Evolutionary conservation across 2,113 vertebrate genomes (phyloP).

Genomic region (Leptodactylus fuscus): DNA sequence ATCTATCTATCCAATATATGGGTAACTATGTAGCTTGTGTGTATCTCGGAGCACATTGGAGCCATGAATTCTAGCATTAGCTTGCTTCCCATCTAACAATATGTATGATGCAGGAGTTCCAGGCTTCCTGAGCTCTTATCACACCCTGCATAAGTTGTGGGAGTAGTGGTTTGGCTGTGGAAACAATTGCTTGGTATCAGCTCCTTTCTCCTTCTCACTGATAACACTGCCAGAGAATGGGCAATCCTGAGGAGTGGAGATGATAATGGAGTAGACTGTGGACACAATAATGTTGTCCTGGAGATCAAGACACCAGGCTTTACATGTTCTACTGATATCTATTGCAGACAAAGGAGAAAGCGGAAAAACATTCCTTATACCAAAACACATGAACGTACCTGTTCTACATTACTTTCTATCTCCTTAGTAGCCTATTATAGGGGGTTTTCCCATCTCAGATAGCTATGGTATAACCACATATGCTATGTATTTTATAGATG

Average conservation of each 20-base stretch:
- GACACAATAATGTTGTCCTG: slow-evolving; percentile 8
- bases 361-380: slow-evolving; percentile 13
- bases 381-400: neutral
- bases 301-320: slow-evolving; percentile 6
- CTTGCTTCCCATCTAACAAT: neutral
- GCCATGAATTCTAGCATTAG: neutral
- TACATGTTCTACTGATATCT: slow-evolving; percentile 15
- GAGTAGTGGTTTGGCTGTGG: slow-evolving; percentile 29
- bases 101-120: neutral
- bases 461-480: too few relatives aligned
- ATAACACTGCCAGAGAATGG: slow-evolving; percentile 40
- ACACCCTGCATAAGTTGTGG: slow-evolving; percentile 34
- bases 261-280: slow-evolving; percentile 45
- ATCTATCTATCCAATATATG: neutral
- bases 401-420: neutral
- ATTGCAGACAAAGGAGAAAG: slow-evolving; percentile 12
- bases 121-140: slow-evolving; percentile 48
- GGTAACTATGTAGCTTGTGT: neutral
- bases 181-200: slow-evolving; percentile 53
- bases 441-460: too few relatives aligned
- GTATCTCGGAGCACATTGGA: neutral
- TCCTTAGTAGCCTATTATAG: too few relatives aligned
- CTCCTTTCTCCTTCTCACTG: slow-evolving; percentile 26
- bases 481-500: too few relatives aligned
- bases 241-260: slow-evolving; percentile 13